Base-by-base conservation (phyloP, 2,888 invertebrate species). In the Lysandra bellargus region DNA sequence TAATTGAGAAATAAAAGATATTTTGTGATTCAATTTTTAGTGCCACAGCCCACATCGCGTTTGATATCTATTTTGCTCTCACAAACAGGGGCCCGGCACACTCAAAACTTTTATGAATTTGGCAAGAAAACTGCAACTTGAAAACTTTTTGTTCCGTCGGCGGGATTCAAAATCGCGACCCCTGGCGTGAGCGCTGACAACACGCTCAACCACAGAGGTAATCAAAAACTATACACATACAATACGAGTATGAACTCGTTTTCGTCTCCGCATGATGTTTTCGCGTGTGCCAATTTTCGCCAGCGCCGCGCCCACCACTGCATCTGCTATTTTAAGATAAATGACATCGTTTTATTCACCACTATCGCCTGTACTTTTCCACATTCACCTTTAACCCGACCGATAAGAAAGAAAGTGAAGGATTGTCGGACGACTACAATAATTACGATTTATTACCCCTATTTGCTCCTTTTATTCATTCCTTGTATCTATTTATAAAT, bases 301-400 rank as follows among this genome's bases (percentile, higher is more conserved):
- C 85, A 85, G 86, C 83, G 80, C 76, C 80, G 81, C 81, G 80
- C 82, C 83, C 57, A 12, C 75, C 87, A 84, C 84, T 87, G 88
- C 87, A 88, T 85, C 83, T 4, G 87, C 87, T 90, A 91, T 90
- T 89, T 89, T 91, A 92, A 92, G 89, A 90, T 89, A 89, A 87
- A 88, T 90, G 90, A 91, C 90, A 92, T 90, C 91, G 88, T 92
- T 91, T 90, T 90, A 91, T 90, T 89, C 87, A 85, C 86, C 83
- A 83, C 86, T 83, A 82, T 79, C 79, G 87, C 89, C 79, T 82
- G 94, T 93, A 93, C 86, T 91, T 94, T 94, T 94, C 94, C 94
- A 92, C 89, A 86, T 90, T 91, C 90, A 92, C 87, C 89, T 85
- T 92, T 91, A 92, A 92, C 93, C 91, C 85, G 88, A 79, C 60